Conservation (phyloP, 2,888 invertebrate species). For the Corythucha ciliata region DNA sequence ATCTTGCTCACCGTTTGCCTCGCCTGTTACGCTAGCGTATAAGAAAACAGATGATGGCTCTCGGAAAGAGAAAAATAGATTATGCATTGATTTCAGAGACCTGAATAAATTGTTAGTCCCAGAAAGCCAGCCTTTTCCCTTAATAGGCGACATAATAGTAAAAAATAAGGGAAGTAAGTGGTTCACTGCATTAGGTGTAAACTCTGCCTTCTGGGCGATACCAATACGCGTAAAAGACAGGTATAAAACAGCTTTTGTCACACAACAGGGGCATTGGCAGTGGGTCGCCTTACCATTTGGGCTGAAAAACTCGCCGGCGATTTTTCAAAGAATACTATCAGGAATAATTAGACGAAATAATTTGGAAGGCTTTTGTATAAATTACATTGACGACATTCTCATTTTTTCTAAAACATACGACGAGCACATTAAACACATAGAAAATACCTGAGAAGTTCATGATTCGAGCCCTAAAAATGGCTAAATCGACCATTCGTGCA, state of each 20-base stretch:
- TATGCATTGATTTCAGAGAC: constrained; percentile 22
- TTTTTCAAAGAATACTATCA: too few relatives aligned
- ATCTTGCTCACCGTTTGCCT: constrained; percentile 19
- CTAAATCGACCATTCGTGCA: too few relatives aligned
- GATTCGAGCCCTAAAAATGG: too few relatives aligned
- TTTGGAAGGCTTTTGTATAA: too few relatives aligned
- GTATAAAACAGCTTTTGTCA: constrained; percentile 9
- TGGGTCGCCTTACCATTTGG: constrained; percentile 8
- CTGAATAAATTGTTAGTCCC: constrained; percentile 21
- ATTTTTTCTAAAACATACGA: too few relatives aligned
- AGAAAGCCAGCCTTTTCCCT: constrained; percentile 19
- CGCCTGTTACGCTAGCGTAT: constrained; percentile 23
- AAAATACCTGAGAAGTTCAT: too few relatives aligned
- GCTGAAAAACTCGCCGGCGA: too few relatives aligned
- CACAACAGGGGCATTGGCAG: constrained; percentile 7
- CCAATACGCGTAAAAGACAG: constrained; percentile 4
- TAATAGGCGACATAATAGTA: constrained; percentile 20
- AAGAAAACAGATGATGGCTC: constrained; percentile 16
- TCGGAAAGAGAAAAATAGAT: constrained; percentile 5
- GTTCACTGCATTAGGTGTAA: too few relatives aligned
- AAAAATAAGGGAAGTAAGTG: constrained; percentile 6
- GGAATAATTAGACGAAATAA: too few relatives aligned
- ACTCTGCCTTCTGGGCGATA: constrained; percentile 17
- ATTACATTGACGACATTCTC: too few relatives aligned
- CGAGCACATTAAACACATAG: too few relatives aligned